phyloP scores from a whole-genome alignment of 1,140 invertebrate genomes.

The Drosophila oshimai region DNA sequence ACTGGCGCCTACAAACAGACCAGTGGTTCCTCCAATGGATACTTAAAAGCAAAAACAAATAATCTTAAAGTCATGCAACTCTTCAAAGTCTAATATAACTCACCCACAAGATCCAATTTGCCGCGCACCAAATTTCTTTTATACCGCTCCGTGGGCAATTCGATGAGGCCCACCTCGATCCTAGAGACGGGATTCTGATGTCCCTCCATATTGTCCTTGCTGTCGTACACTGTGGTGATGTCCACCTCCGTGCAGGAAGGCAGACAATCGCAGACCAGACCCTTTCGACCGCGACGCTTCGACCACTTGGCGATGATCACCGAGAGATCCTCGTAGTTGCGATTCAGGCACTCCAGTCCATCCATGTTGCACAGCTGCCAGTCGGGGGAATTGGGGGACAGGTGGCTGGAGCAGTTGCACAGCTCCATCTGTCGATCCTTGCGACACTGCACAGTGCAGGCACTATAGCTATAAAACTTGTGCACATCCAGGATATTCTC shows the following conservation, averaged over 20 bases:
- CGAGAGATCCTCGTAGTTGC: constrained; percentile 85
- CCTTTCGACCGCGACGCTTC: constrained; percentile 70
- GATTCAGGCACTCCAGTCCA: constrained; percentile 85
- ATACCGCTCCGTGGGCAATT: constrained; percentile 85
- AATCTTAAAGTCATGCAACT: too few species aligned
- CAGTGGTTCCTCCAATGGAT: constrained; percentile 86
- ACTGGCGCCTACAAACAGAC: constrained; percentile 86
- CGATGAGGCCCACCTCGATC: constrained; percentile 84
- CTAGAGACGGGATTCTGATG: constrained; percentile 78
- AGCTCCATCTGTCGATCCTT: constrained; percentile 85
- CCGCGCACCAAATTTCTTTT: constrained; percentile 86
- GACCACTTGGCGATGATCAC: constrained; percentile 84
- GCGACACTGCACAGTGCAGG: constrained; percentile 87
- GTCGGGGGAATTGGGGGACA: constrained; percentile 85
- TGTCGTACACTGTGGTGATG: constrained; percentile 84
- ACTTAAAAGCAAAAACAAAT: constrained; percentile 82
- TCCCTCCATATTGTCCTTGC: constrained; percentile 81
- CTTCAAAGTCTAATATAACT: constrained; percentile 34
- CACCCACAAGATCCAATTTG: constrained; percentile 86
- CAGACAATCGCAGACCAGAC: constrained; percentile 85
- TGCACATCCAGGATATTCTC: constrained; percentile 86
- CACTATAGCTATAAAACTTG: constrained; percentile 86
- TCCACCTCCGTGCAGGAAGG: constrained; percentile 87
- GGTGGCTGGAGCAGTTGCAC: constrained; percentile 87
- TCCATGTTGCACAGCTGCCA: constrained; percentile 85